phyloP scores from a whole-genome alignment of 2,797 vertebrate species.

The Iguana delicatissima region DNA sequence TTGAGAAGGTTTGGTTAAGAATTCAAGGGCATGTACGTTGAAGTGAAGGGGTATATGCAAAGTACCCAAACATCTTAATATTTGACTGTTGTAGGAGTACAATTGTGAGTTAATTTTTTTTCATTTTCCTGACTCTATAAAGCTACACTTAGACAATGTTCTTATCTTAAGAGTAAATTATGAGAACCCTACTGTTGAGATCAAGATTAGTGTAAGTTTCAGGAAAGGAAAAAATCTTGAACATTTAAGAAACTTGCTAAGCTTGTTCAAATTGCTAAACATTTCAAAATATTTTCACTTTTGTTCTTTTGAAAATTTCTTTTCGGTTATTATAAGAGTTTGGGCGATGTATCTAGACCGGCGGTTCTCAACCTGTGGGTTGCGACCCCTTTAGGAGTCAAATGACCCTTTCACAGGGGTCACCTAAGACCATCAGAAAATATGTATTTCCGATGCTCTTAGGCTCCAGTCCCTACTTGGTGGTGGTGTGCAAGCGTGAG shows the following conservation, averaged over 20 bases:
- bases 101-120: neutral
- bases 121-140: neutral
- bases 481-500: no score
- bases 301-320: neutral
- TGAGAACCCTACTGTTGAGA: neutral
- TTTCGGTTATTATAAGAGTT: neutral
- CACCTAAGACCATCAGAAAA: no score
- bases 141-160: no score
- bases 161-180: neutral
- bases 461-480: no score
- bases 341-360: neutral
- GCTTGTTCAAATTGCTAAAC: neutral
- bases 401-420: no score
- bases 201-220: neutral
- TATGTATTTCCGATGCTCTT: no score
- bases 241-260: neutral
- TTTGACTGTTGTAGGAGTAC: neutral
- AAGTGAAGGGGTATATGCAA: neutral
- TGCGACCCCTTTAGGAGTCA: no score
- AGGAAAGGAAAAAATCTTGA: neutral
- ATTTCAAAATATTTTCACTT: neutral
- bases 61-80: neutral
- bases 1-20: neutral
- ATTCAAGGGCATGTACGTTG: neutral
- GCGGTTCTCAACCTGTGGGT: no score